Evolutionary conservation across 2,113 vertebrate genomes (phyloP).

Genomic region (Ifrita kowaldi): DNA sequence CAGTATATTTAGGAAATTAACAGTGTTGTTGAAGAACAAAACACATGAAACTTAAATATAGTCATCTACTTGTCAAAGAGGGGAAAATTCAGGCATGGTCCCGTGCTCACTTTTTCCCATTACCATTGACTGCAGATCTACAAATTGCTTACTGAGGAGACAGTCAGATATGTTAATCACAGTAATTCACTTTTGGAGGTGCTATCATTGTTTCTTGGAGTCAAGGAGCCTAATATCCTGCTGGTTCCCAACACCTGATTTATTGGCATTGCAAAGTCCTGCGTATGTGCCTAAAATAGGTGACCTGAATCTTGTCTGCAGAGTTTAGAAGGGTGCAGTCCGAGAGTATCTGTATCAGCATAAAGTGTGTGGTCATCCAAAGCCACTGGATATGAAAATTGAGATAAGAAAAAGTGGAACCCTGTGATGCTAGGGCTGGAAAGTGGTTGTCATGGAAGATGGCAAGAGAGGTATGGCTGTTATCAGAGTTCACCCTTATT

Average conservation of each 20-base stretch:
- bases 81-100: not conserved
- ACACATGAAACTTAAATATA: not conserved
- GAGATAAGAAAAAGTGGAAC: conserved; percentile 18
- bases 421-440: conserved; percentile 26
- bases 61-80: not conserved
- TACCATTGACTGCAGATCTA: not conserved
- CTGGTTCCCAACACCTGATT: not conserved
- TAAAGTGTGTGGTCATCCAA: conserved; percentile 23
- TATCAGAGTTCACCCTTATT: not conserved
- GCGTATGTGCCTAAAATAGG: not conserved
- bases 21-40: not conserved
- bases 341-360: conserved; percentile 16
- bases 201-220: not conserved
- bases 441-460: conserved; percentile 5
- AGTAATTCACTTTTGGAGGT: not conserved
- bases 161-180: not conserved
- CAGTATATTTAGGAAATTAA: not conserved
- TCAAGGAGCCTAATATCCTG: not conserved
- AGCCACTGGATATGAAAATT: conserved; percentile 29
- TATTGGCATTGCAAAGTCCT: not conserved
- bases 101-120: not conserved
- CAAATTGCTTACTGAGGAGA: not conserved
- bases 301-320: conserved; percentile 47
- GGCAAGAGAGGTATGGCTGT: conserved; percentile 12
- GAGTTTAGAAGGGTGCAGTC: conserved; percentile 36